Evolutionary conservation across 2,797 vertebrate genomes (phyloP), one percentile per base, ranked within the genome.

Genomic region (Cirrhinus molitorella): DNA sequence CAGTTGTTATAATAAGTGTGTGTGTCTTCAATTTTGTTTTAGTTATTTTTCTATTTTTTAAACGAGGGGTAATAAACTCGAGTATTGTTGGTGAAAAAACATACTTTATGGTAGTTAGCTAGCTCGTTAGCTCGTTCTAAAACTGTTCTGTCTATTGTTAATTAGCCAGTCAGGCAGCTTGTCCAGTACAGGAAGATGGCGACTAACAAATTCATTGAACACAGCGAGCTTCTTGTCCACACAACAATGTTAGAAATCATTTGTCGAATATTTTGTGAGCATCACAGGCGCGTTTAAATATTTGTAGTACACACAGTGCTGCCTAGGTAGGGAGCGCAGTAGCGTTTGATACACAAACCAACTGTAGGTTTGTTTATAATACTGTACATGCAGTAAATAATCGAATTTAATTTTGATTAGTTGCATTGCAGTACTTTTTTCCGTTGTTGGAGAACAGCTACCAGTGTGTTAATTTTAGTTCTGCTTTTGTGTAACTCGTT

Each of bases 111-210:
- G 43, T 80, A 51, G 13, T 40, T 72, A 77, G 84, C 81, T 88
- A 86, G 83, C 87, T 83, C 71, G 51, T 51, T 88, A 81, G 73
- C 84, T 83, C 40, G 40, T 49, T 84, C 70, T 53, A n/a, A 23
- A 25, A 53, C n/a, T 9, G 40, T 43, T 43, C 40, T 28, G 19
- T 78, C 79, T 71, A 77, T 88, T 88, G 87, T 86, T 88, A 61
- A 85, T 77, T 37, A 73, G 85, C 19, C 14, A 28, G 66, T 14
- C 43, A 17, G 59, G 68, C 68, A 28, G 13, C 43, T 37, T 31
- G 65, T 19, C n/a, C 83, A 49, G 5, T n/a, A 59, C 49, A 43
- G 85, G 61, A 86, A 1, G 86, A 83, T 93, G 93, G 85, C 45
- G 81, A 81, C 25, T 12, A n/a, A 14, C 61, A 17, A 31, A 14